These are phyloP conservation scores for Ammodytes dubius DNA, from an alignment of 2,113 vertebrate species.

Conservation along the genomic window DNA sequence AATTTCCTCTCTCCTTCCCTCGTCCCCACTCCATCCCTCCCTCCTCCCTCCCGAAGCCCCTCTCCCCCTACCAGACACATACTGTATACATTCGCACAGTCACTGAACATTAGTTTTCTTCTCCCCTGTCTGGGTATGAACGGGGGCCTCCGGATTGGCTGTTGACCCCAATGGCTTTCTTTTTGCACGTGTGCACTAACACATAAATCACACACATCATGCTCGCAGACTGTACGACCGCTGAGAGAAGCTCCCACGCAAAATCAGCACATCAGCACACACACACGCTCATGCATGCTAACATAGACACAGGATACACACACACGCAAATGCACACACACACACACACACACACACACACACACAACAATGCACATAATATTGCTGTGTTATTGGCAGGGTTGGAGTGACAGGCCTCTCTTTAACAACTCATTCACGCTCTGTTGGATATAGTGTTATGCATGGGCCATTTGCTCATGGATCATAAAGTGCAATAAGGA, in stretches of 20 bases:
- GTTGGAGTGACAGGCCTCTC: constrained; percentile 60
- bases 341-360: background rate
- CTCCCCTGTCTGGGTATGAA: constrained; percentile 37
- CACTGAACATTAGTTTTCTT: constrained; percentile 45
- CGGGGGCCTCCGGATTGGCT: constrained; percentile 24
- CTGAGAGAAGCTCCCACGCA: constrained; percentile 49
- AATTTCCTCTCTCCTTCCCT: background rate
- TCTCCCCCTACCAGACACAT: constrained; percentile 22
- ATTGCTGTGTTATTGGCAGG: constrained; percentile 53
- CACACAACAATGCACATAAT: constrained; percentile 3
- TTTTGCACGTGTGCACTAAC: constrained; percentile 53
- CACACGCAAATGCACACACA: constrained; percentile 12
- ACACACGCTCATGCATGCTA: constrained; percentile 41
- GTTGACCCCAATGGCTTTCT: constrained; percentile 35
- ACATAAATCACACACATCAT: constrained; percentile 45
- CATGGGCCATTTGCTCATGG: constrained; percentile 62
- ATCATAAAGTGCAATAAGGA: constrained; percentile 75
- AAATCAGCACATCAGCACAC: constrained; percentile 44
- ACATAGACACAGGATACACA: constrained; percentile 27
- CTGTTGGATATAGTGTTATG: constrained; percentile 64
- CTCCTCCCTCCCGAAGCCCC: background rate
- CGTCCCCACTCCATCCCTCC: background rate
- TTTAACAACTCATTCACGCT: constrained; percentile 56
- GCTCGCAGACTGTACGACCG: constrained; percentile 27
- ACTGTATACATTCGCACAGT: constrained; percentile 44